Evolutionary conservation across 35 echinoderm and acorn worm genomes (phyloP), one percentile per base, ranked within the genome.

Genomic region (Amphiura filiformis): DNA sequence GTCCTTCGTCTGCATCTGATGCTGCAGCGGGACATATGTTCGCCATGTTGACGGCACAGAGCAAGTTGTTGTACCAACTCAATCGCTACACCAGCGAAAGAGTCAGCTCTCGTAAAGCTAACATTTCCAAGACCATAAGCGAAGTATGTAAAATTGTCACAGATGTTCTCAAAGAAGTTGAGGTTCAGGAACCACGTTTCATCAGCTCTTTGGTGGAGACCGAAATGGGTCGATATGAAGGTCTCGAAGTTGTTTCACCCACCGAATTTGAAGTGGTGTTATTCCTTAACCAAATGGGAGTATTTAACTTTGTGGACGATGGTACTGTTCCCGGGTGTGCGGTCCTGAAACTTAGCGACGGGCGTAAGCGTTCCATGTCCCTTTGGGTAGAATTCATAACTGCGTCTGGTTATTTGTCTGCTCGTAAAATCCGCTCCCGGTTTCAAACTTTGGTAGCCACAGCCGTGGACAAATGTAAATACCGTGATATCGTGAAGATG

Each of bases 351-450:
- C 91, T 99, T 18, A 99, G 96, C 64, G 96, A 99, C 38, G 96
- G 96, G 9, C 93, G 96, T 35, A 99, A 99, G 41, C 77, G 96
- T 39, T 94, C 93, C 84, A 99, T 99, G 96, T 99, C 96, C 31
- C 90, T 99, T 14, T 99, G 96, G 96, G 96, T 99, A 0, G 96
- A 99, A 76, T 99, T 99, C 84, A 99, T 99, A 57, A 99, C 96
- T 23, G 96, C 96, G 28, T 99, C 96, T 36, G 96, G 96, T 37
- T 99, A 99, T 78, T 82, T 99, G 0, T 99, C 96, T 23, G 96
- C 96, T 37, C 87, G 96, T 15, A 99, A 99, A 87, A 99, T 99
- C 39, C 92, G 96, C 31, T 99, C 96, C 39, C 87, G 96, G 38
- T 99, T 99, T 57, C 96, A 99, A 77, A 99, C 96, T 77, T 89